Evolutionary conservation across 2,797 vertebrate genomes (phyloP), one percentile per base, ranked within the genome.

Genomic region (Crocodylus rhombifer): DNA sequence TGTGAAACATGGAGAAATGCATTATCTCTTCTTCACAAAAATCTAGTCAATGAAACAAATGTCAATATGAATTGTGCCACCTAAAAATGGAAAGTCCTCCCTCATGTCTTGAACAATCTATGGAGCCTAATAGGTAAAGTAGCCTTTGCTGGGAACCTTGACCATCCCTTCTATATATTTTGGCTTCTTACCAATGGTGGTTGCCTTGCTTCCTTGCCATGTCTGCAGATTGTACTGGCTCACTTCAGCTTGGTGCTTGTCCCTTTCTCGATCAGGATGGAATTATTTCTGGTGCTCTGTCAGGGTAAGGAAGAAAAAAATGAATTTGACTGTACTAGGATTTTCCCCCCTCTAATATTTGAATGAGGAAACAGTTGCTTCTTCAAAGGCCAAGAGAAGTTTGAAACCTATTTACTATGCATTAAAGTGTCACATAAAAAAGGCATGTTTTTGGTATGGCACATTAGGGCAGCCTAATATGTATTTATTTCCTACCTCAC

Each of bases 221-320:
- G 17, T 10, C 64, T 67, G n/a, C 14, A 30, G 16, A 67, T 7
- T 16, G 30, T 20, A 28, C 69, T 21, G 33, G 4, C 18, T 67
- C n/a, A 30, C n/a, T 30, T n/a, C n/a, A 30, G 28, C n/a, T 16
- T 65, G 6, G 15, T 82, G 17, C 36, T 42, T 77, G 42, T 65
- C 9, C 6, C 10, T 65, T 0, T 4, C 11, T 67, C 86, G 25
- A 9, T 11, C 21, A 11, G 26, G 0, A 1, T 71, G 82, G 26
- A 2, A 21, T 14, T 28, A 26, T 63, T 2, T 2, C 0, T 0
- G 36, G 28, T 16, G 5, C 25, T 17, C 18, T 36, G 1, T 15
- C 28, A n/a, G 1, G 10, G 36, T 67, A n/a, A 9, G 10, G 8
- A 74, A 36, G 25, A 18, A 20, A 4, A 56, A 56, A 65, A 26